Evolutionary conservation across 92 coral and sea anemone species (phyloP).

Genomic region (Diadumene lineata): DNA sequence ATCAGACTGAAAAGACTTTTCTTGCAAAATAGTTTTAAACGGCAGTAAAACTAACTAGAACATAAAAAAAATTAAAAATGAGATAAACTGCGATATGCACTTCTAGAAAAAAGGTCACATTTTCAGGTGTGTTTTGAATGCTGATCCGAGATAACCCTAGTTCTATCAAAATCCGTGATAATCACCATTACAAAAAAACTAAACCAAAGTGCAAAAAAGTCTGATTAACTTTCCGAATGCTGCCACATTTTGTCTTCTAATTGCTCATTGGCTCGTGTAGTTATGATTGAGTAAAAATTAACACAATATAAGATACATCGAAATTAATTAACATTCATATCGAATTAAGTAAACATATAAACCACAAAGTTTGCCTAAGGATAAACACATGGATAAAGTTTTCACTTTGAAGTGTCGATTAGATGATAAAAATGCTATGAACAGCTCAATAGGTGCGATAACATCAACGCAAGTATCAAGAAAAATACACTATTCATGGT

Average conservation of each 20-base stretch:
- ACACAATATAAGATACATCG: neutral
- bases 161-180: no score
- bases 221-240: neutral
- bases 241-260: no score
- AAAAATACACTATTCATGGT: neutral
- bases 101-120: no score
- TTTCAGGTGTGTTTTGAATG: no score
- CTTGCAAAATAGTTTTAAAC: no score
- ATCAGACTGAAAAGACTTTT: no score
- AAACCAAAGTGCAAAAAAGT: neutral
- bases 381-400: constrained; percentile 7
- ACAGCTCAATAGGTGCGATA: neutral
- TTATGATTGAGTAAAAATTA: neutral
- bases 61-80: no score
- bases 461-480: neutral
- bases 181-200: no score
- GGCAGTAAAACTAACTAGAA: no score
- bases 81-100: no score
- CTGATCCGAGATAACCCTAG: no score
- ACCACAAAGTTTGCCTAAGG: constrained; percentile 18
- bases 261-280: neutral
- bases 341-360: neutral
- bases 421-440: neutral
- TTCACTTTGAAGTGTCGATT: constrained; percentile 5
- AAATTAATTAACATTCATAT: neutral